A percentile compares a stretch with the other conserved stretches of the same genome.
Evolutionary conservation across 1,140 invertebrate genomes (phyloP).

Genomic region (Brachionus manjavacas): DNA sequence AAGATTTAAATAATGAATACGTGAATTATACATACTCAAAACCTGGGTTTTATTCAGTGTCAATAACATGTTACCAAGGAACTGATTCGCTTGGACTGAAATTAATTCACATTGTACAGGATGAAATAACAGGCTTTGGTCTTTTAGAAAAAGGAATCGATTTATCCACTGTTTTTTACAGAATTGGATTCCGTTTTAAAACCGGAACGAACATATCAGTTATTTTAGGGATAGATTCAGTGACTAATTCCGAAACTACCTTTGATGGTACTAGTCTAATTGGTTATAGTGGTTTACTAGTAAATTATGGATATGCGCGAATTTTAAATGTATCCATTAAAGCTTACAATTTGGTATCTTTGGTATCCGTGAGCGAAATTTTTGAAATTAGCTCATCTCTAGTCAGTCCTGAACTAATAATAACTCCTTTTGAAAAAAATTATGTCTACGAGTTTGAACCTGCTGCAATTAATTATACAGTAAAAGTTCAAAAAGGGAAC

Average conservation of each 20-base stretch:
- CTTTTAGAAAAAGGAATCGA: not conserved
- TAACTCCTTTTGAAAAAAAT: not conserved
- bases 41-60: not conserved
- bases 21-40: not conserved
- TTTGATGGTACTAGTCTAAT: not conserved
- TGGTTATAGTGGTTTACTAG: not conserved
- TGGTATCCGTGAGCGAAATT: not conserved
- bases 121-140: not conserved
- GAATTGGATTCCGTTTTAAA: not conserved
- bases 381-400: slow-evolving; percentile 28
- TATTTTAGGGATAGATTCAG: not conserved
- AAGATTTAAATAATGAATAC: not conserved
- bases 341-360: not conserved
- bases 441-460: not conserved
- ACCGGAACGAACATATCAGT: not conserved
- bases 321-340: not conserved
- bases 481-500: not conserved
- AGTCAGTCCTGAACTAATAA: not conserved
- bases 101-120: not conserved
- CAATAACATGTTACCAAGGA: not conserved
- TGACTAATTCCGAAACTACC: not conserved
- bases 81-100: not conserved
- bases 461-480: not conserved
- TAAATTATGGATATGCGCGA: not conserved
- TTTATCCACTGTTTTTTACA: not conserved